Evolutionary conservation across 2,888 invertebrate species (phyloP).

Genomic region (Cheilosia grossa): DNA sequence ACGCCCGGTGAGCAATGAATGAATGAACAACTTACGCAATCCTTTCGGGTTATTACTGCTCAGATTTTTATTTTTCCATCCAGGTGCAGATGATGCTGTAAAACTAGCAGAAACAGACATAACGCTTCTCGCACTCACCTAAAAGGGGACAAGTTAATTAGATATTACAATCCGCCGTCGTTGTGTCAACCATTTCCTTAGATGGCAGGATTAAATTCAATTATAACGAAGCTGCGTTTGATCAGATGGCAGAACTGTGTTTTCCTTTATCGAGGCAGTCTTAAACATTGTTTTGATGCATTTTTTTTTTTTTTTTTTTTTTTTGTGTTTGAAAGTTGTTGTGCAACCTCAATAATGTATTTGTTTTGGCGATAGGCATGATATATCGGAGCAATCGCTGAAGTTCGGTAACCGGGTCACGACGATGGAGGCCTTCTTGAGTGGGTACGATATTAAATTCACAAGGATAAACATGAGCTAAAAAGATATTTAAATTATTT

Average conservation of each 20-base stretch:
- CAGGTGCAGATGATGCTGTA: constrained; percentile 30
- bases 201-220: constrained; percentile 49
- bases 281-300: constrained; percentile 15
- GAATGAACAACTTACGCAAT: constrained; percentile 30
- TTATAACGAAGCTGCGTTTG: constrained; percentile 31
- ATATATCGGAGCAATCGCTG: constrained; percentile 18
- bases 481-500: constrained; percentile 21
- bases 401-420: constrained; percentile 26
- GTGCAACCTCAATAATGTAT: background rate
- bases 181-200: constrained; percentile 41
- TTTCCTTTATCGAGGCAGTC: constrained; percentile 5
- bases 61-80: constrained; percentile 13
- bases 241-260: constrained; percentile 12
- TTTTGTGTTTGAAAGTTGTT: constrained; percentile 19
- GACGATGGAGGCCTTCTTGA: background rate
- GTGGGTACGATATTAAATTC: constrained; percentile 1
- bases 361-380: constrained; percentile 32
- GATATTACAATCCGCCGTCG: constrained; percentile 27
- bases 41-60: constrained; percentile 27
- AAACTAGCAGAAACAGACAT: background rate
- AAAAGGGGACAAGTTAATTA: constrained; percentile 54
- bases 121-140: constrained; percentile 24
- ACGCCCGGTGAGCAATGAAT: constrained; percentile 17
- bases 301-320: background rate
- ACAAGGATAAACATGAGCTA: constrained; percentile 2